Conservation (phyloP, 2,888 invertebrate genomes). For the Myathropa florea region DNA sequence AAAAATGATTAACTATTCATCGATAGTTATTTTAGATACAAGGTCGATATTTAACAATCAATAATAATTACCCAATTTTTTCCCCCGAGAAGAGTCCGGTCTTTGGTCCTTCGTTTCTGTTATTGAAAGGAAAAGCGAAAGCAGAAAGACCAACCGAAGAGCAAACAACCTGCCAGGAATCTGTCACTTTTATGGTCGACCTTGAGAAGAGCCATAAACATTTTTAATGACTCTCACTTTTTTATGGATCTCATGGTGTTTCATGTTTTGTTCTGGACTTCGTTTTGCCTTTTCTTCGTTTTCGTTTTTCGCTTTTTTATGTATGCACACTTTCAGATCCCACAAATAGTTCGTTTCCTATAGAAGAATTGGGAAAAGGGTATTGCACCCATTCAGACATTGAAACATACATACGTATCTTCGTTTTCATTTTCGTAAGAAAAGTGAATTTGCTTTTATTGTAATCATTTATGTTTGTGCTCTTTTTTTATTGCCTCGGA, state of each 20-base stretch:
- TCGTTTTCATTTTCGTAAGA: conserved; percentile 37
- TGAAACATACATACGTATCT: conserved; percentile 4
- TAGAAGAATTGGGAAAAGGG: conserved; percentile 55
- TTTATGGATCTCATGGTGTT: conserved; percentile 73
- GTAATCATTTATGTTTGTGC: conserved; percentile 40
- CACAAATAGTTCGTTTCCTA: conserved; percentile 61
- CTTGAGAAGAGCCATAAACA: conserved; percentile 79
- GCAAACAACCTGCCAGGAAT: conserved; percentile 42
- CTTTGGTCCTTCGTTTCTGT: conserved; percentile 1
- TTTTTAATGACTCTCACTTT: conserved; percentile 80
- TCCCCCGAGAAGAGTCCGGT: background rate
- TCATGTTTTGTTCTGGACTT: background rate
- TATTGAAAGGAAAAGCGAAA: conserved; percentile 43
- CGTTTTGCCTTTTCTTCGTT: background rate
- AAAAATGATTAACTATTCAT: background rate
- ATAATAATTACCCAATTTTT: conserved; percentile 13
- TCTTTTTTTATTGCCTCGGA: conserved; percentile 40
- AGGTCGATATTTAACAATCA: conserved; percentile 13
- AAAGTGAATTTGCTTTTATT: conserved; percentile 69
- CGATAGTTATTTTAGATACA: background rate
- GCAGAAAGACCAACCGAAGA: conserved; percentile 9
- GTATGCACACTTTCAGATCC: conserved; percentile 59
- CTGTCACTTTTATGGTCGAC: conserved; percentile 74
- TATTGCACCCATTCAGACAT: conserved; percentile 50
- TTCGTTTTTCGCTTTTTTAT: conserved; percentile 4